Percentiles rank a stretch among this genome's conserved stretches.
phyloP scores from a whole-genome alignment of 2,797 vertebrate species.

The Chloroceryle amazona region DNA sequence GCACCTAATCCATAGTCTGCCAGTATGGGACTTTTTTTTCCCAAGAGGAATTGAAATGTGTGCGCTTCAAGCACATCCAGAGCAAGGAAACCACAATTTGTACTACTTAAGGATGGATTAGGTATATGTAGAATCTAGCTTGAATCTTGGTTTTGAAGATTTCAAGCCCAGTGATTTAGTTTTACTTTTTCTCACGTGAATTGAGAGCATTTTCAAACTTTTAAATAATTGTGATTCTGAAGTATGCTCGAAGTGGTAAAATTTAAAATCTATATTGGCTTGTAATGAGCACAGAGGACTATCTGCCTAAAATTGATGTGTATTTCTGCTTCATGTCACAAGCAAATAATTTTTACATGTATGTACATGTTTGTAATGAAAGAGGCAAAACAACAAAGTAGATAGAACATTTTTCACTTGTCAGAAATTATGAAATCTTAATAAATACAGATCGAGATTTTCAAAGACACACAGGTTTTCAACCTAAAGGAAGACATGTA shows the following conservation, averaged over 20 bases:
- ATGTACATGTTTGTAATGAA: neutral
- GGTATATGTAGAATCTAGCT: neutral
- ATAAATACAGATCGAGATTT: neutral
- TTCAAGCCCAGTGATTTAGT: neutral
- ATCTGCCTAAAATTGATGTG: neutral
- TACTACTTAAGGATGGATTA: neutral
- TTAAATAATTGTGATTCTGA: neutral
- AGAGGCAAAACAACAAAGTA: neutral
- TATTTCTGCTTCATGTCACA: neutral
- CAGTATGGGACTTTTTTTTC: conserved; percentile 37
- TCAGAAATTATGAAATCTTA: neutral
- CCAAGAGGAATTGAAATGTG: conserved; percentile 31
- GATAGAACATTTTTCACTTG: neutral
- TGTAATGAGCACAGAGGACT: neutral
- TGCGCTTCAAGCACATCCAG: neutral
- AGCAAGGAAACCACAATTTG: neutral
- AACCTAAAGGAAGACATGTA: neutral
- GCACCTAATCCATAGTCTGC: conserved; percentile 48
- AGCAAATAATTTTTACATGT: neutral
- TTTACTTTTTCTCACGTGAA: neutral
- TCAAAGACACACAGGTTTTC: neutral
- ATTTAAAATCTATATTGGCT: neutral
- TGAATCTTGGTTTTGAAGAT: neutral
- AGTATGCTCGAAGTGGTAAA: neutral
- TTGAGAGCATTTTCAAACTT: neutral